phyloP scores from a whole-genome alignment of 2,888 invertebrate species.

The Belgica antarctica region DNA sequence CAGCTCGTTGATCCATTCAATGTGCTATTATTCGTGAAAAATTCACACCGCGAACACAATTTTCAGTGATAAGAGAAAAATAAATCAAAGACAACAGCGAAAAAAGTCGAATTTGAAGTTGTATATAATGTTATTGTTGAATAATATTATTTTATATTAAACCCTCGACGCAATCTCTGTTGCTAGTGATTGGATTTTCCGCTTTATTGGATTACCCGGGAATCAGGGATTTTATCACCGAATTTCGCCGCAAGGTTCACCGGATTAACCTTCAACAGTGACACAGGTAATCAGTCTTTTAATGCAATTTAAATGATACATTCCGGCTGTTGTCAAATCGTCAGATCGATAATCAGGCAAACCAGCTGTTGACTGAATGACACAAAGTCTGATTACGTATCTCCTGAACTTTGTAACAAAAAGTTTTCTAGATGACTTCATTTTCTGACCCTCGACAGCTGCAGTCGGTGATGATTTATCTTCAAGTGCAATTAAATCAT shows the following conservation, averaged over 20 bases:
- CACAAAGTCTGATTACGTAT: too few relatives aligned
- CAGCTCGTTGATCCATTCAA: not conserved
- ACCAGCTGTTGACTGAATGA: too few relatives aligned
- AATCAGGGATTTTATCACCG: slow-evolving; percentile 1
- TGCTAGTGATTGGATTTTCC: not conserved
- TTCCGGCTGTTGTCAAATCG: too few relatives aligned
- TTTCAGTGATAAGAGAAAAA: slow-evolving; percentile 6
- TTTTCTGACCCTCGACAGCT: too few relatives aligned
- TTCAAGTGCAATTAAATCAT: not conserved
- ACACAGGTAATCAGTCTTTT: not conserved
- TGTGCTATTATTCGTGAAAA: slow-evolving; percentile 1
- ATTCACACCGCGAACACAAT: slow-evolving; percentile 1
- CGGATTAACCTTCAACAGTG: not conserved
- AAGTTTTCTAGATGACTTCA: too few relatives aligned
- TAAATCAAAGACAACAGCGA: slow-evolving; percentile 3
- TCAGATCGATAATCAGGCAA: too few relatives aligned
- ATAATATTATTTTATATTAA: not conserved
- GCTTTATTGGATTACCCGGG: not conserved
- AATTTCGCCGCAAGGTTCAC: not conserved
- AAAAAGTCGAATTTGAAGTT: slow-evolving; percentile 2
- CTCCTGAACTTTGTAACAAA: too few relatives aligned
- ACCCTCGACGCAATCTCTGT: not conserved
- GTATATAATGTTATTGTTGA: not conserved
- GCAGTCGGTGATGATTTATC: not conserved
- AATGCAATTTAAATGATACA: too few relatives aligned